These are phyloP conservation scores for Notarius quadriscutis DNA, from an alignment of 2,113 vertebrate genomes.

Conservation along the genomic window DNA sequence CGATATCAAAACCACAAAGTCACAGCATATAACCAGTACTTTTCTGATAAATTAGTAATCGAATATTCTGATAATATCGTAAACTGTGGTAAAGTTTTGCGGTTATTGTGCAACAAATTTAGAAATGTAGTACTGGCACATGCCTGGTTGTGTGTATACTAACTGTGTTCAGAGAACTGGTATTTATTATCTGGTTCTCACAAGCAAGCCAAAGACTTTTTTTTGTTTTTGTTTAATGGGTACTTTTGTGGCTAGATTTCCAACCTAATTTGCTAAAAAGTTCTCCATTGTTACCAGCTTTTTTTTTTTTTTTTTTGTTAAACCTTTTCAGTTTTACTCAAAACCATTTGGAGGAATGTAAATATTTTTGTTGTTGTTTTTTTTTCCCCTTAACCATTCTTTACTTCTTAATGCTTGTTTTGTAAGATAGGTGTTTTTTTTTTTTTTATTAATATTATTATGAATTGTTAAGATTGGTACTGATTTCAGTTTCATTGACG, in stretches of 20 bases:
- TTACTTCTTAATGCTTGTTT: not conserved
- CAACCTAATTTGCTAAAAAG: not conserved
- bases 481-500: conserved; percentile 1
- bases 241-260: not conserved
- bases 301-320: conserved; percentile 7
- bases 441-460: not conserved
- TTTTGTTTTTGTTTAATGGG: not conserved
- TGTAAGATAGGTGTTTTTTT: conserved; percentile 15
- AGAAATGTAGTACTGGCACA: not conserved
- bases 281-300: not conserved
- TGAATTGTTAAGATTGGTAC: conserved; percentile 32
- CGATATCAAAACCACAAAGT: not conserved
- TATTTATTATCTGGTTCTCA: conserved; percentile 64
- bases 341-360: conserved; percentile 38
- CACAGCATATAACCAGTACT: not conserved
- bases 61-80: not conserved
- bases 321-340: not conserved
- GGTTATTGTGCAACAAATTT: not conserved
- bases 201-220: conserved; percentile 57
- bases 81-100: not conserved
- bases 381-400: not conserved
- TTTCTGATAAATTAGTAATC: not conserved
- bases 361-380: conserved; percentile 22
- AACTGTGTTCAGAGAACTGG: conserved; percentile 42
- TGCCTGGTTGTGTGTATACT: conserved; percentile 51